Evolutionary conservation across 2,888 invertebrate species (phyloP).

Genomic region (Tachina grossa): DNA sequence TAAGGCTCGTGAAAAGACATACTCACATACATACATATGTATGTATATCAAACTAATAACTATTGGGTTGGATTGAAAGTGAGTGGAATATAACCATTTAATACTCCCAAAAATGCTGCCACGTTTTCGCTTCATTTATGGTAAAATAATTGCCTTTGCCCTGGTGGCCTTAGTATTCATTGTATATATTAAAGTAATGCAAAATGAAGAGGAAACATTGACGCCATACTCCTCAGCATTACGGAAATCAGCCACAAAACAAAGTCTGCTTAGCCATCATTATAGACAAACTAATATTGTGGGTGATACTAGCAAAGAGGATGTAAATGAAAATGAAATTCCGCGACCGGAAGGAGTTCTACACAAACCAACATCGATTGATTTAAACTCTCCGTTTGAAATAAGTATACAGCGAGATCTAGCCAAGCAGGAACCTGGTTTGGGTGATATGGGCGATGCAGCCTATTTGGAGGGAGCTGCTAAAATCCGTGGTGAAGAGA

Average conservation of each 20-base stretch:
- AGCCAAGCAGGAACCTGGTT: slow-evolving; percentile 86
- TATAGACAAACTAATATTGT: slow-evolving; percentile 22
- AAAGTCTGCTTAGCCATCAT: slow-evolving; percentile 27
- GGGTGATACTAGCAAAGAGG: slow-evolving; percentile 37
- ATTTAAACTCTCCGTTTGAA: slow-evolving; percentile 76
- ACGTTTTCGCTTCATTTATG: slow-evolving; percentile 82
- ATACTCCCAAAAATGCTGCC: slow-evolving; percentile 78
- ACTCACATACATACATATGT: neutral
- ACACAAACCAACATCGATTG: slow-evolving; percentile 49
- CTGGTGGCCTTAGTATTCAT: slow-evolving; percentile 80
- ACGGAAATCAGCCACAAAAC: slow-evolving; percentile 38
- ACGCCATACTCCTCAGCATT: slow-evolving; percentile 1
- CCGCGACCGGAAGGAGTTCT: slow-evolving; percentile 55
- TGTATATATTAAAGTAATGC: slow-evolving; percentile 80
- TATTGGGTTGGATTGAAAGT: neutral
- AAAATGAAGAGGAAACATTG: slow-evolving; percentile 63
- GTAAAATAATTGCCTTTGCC: slow-evolving; percentile 80
- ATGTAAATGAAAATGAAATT: slow-evolving; percentile 75
- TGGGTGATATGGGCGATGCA: slow-evolving; percentile 89
- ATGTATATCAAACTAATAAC: neutral
- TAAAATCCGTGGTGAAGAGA: slow-evolving; percentile 86
- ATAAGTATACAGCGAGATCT: slow-evolving; percentile 85
- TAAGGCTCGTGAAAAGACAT: slow-evolving; percentile 2
- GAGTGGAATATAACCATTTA: slow-evolving; percentile 1
- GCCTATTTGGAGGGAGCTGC: slow-evolving; percentile 87